Conservation (phyloP, 2,113 vertebrate genomes). For the Heliornis fulica region DNA sequence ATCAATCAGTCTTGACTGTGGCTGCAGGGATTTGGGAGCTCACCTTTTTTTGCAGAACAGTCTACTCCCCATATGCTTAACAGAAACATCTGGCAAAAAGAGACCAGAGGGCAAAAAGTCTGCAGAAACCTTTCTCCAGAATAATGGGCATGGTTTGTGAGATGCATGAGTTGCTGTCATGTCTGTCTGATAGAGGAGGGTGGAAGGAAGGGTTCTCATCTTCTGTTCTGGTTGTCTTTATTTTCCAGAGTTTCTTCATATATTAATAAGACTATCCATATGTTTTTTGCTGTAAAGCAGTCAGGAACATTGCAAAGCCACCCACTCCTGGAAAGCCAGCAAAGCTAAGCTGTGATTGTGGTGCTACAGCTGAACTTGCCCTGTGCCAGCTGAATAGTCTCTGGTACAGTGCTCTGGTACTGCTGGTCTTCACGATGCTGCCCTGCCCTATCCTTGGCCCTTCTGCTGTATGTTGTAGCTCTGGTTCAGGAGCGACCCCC, state of each 20-base stretch:
- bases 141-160: background rate
- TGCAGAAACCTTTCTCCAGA: background rate
- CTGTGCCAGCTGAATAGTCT: rapidly evolving
- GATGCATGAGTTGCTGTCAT: background rate
- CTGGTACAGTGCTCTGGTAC: background rate
- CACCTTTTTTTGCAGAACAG: background rate
- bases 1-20: background rate
- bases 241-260: background rate
- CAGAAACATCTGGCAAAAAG: background rate
- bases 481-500: background rate
- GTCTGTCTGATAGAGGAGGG: background rate
- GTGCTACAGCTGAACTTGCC: background rate
- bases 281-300: background rate
- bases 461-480: background rate
- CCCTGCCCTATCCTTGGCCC: background rate
- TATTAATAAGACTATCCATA: background rate
- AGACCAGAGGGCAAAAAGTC: background rate
- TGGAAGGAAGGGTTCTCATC: background rate
- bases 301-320: background rate
- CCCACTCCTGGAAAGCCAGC: background rate
- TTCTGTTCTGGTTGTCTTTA: background rate
- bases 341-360: background rate
- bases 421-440: background rate
- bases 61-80: background rate
- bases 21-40: background rate